Percentiles rank a stretch among this genome's conserved stretches.
These are phyloP conservation scores for Conger conger DNA, from an alignment of 2,113 vertebrate species.

Conservation along the genomic window DNA sequence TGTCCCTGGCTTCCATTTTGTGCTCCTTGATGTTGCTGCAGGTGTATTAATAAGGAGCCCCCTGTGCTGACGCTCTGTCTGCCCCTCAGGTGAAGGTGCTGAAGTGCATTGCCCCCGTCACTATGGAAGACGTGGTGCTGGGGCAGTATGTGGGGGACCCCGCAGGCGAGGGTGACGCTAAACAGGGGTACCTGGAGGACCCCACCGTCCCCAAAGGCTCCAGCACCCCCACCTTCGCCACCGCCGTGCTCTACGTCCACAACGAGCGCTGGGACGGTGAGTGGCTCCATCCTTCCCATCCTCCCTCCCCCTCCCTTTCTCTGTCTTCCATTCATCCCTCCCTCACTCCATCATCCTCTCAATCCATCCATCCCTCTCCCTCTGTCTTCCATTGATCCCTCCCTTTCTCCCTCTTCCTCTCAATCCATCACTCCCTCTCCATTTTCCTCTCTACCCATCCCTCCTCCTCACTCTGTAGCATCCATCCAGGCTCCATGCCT, in stretches of 20 bases:
- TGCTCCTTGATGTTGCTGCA: too few species aligned
- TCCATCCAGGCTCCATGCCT: neutral
- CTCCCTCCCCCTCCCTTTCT: neutral
- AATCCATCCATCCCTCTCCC: neutral
- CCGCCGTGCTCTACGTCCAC: constrained; percentile 79
- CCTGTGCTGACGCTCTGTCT: neutral
- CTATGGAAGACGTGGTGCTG: constrained; percentile 74
- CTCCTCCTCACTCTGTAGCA: neutral
- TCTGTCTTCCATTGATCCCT: neutral
- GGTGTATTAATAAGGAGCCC: neutral
- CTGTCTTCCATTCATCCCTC: neutral
- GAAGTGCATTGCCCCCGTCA: constrained; percentile 75
- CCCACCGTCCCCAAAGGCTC: constrained; percentile 84
- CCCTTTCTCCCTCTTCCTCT: neutral
- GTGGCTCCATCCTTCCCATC: neutral
- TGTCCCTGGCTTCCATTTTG: too few species aligned
- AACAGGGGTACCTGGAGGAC: constrained; percentile 82
- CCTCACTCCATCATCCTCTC: neutral
- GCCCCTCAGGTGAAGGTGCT: constrained; percentile 82
- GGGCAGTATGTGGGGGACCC: constrained; percentile 86
- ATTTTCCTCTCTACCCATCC: neutral
- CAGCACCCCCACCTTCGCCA: constrained; percentile 81
- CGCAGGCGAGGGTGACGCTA: constrained; percentile 76
- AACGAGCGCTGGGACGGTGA: constrained; percentile 91
- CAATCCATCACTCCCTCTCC: neutral